Base-by-base conservation (phyloP, 1,140 invertebrate species). In the Atta texana region DNA sequence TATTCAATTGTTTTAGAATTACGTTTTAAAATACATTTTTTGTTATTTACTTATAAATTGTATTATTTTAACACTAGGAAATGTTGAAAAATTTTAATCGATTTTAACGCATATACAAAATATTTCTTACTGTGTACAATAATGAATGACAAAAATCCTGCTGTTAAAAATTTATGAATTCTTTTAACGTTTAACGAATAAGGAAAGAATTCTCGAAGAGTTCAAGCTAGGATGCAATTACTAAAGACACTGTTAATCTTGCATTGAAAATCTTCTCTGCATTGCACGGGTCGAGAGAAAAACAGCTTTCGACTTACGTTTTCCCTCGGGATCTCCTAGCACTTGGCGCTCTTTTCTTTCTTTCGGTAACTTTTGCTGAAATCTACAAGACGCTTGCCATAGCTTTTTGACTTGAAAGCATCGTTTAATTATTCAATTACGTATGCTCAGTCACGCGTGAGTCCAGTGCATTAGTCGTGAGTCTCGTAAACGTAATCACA, bases 361-460 rank as follows among this genome's bases (percentile, higher is more conserved):
- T 89, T 87, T 89, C 80, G 64, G 88, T 63, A 88, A 89, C 85
- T 91, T 89, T 89, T 75, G 77, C 51, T 82, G 84, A 49, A 84
- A 88, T 86, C 88, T 91, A 77, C 84, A 82, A 86, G 66, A 57
- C 61, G 89, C 74, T 75, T 84, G 84, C 74, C 63, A 75, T 51
- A 78, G 85, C 85, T 89, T 86, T 44, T 86, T 78, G 59, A 87
- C 92, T 91, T 92, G 90, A 93, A 92, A 93, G 92, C 92, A 92
- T 92, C 89, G 88, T 89, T 93, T 89, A 92, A 93, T 93, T 93
- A 93, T 93, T 93, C 92, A 93, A 92, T 93, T 92, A 93, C 91
- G 88, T 82, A 87, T 89, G 91, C 92, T 92, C 92, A 91, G 91
- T 91, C 74, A 91, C 85, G 92, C 88, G 87, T 91, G 86, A 78